Conservation (phyloP, 2,113 vertebrate genomes). For the Stigmatopora nigra region DNA sequence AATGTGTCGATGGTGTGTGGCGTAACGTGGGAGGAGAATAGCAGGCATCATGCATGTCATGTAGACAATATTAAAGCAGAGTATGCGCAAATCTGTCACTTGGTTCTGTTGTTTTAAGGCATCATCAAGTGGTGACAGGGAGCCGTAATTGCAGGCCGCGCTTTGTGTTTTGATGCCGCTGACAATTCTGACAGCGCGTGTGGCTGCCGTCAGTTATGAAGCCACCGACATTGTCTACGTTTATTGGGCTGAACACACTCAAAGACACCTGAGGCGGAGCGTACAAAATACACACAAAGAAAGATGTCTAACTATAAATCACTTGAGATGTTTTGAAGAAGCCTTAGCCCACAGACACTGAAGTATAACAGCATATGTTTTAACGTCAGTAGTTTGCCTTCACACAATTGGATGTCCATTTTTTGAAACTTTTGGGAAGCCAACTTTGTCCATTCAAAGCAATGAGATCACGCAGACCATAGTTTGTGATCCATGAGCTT, state of each 20-base stretch:
- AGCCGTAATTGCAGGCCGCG: slow-evolving; percentile 45
- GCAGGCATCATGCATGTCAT: slow-evolving; percentile 46
- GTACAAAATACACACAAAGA: slow-evolving; percentile 14
- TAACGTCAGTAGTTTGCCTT: slow-evolving; percentile 4
- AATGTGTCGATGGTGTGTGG: slow-evolving; percentile 26
- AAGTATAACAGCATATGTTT: neutral
- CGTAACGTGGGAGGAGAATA: slow-evolving; percentile 20
- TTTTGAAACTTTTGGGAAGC: neutral
- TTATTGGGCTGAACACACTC: slow-evolving; percentile 20
- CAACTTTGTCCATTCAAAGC: neutral
- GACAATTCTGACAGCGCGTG: slow-evolving; percentile 46
- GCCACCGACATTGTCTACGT: slow-evolving; percentile 39
- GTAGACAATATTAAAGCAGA: slow-evolving; percentile 47
- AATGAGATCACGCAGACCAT: neutral
- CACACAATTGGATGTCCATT: neutral
- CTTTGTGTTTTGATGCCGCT: slow-evolving; percentile 44
- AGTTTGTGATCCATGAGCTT: neutral
- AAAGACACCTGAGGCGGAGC: slow-evolving; percentile 31
- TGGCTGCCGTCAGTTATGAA: slow-evolving; percentile 37
- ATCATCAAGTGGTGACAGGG: slow-evolving; percentile 57
- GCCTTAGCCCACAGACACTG: neutral
- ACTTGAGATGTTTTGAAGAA: neutral
- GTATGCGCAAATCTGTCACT: slow-evolving; percentile 51
- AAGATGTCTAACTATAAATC: neutral
- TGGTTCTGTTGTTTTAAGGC: slow-evolving; percentile 50